Base-by-base conservation (phyloP, 1,140 invertebrate genomes). In the Nasonia longicornis region DNA sequence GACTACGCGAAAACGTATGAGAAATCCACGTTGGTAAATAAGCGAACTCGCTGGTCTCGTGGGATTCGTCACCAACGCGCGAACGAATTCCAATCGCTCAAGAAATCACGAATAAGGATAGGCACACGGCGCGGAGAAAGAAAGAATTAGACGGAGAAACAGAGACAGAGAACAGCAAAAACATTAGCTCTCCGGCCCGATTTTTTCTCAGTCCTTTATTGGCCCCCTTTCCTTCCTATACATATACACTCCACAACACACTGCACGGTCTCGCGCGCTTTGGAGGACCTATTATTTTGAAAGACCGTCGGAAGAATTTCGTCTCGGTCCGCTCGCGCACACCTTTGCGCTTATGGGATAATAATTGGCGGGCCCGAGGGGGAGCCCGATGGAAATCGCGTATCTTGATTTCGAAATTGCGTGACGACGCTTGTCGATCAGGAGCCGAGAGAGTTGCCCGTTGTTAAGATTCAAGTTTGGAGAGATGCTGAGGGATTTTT, bases 371-470 rank as follows among this genome's bases (percentile, higher is more conserved):
- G 52, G 1, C 35, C 12, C 7, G 58, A 20, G 22, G n/a, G 22
- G n/a, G 58, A 22, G 14, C 12, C 31, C 35, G 64, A 80, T 74
- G 79, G 38, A 69, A 80, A 69, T 70, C 16, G 45, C 26, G 31
- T 73, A 81, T 81, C 72, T 58, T 77, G 80, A 81, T 81, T 71
- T 70, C 31, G 26, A 45, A 70, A 71, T 81, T 71, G 75, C 73
- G 73, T 64, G 80, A 81, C 80, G 80, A 81, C 74, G 66, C 6
- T 70, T 63, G 73, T 75, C 72, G 72, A 80, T 80, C 72, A 58
- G 16, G 66, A 42, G 3, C n/a, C 63, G 12, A 0, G 26, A 20
- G 22, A 11, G 4, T 31, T 31, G 31, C 31, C 3, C 31, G 31
- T 35, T 35, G 4, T 35, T 35, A 35, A 35, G 4, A 35, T 35